phyloP scores from a whole-genome alignment of 2,888 invertebrate genomes.

The Camponotus fellah region DNA sequence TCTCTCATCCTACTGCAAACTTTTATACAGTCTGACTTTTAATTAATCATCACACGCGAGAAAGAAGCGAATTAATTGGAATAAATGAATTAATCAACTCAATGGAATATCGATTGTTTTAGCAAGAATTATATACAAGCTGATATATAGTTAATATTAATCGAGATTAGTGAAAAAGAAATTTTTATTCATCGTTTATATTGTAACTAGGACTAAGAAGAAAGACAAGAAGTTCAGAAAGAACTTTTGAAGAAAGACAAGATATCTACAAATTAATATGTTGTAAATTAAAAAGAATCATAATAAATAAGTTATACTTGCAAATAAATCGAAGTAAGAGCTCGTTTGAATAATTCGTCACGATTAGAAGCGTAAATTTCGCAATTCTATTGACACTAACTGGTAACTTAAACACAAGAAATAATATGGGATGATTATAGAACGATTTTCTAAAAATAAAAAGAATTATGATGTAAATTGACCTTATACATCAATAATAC shows the following conservation, averaged over 20 bases:
- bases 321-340: slow-evolving; percentile 9
- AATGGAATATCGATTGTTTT: slow-evolving; percentile 7
- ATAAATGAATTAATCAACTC: not conserved
- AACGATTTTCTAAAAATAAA: not conserved
- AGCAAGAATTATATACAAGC: not conserved
- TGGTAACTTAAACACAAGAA: slow-evolving; percentile 8
- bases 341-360: not conserved
- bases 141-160: not conserved
- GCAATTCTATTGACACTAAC: slow-evolving; percentile 2
- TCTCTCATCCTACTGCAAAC: not conserved
- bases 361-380: not conserved
- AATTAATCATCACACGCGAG: slow-evolving; percentile 8
- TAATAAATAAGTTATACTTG: not conserved
- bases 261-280: not conserved
- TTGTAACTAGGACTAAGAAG: not conserved
- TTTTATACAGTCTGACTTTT: not conserved
- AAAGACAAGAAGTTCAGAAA: no score
- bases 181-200: not conserved
- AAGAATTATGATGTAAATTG: not conserved
- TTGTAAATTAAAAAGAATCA: not conserved
- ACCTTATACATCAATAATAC: not conserved
- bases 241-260: not conserved
- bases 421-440: not conserved
- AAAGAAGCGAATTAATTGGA: slow-evolving; percentile 1
- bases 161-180: slow-evolving; percentile 2